Evolutionary conservation across 2,113 vertebrate species (phyloP).

Genomic region (Poicephalus meyeri): DNA sequence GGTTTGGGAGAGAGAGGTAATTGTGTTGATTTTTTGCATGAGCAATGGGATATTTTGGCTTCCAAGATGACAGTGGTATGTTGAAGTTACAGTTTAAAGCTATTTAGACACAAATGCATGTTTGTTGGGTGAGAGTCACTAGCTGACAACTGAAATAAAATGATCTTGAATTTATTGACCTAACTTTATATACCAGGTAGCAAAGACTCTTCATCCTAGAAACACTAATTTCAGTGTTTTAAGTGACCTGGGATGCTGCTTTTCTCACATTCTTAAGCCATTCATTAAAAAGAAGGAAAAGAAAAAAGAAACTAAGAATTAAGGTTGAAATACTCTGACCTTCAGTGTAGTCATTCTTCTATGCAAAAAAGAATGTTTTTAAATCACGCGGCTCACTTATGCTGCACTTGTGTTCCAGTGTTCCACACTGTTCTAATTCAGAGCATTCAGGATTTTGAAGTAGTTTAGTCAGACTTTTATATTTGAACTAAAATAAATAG

Average conservation of each 20-base stretch:
- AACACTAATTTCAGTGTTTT: not conserved
- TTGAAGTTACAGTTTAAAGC: not conserved
- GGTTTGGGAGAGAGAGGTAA: not conserved
- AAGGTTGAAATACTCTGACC: not conserved
- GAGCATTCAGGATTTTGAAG: conserved; percentile 2
- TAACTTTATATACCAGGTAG: not conserved
- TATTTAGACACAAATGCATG: not conserved
- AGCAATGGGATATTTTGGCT: not conserved
- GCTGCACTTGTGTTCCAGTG: not conserved
- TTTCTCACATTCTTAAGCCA: not conserved
- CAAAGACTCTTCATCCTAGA: not conserved
- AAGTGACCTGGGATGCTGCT: not conserved
- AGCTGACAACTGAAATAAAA: not conserved
- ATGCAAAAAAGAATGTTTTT: not conserved
- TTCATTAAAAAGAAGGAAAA: not conserved
- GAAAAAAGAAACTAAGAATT: not conserved
- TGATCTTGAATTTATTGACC: not conserved
- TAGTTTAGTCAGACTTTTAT: conserved; percentile 12
- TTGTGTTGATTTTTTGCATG: not conserved
- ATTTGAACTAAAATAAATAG: conserved; percentile 28
- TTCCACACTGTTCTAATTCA: not conserved
- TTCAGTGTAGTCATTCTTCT: not conserved
- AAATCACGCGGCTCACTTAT: not conserved
- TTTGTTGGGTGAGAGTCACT: not conserved
- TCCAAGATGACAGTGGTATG: not conserved